phyloP scores from a whole-genome alignment of 2,797 vertebrate species.

The Bufotes viridis region DNA sequence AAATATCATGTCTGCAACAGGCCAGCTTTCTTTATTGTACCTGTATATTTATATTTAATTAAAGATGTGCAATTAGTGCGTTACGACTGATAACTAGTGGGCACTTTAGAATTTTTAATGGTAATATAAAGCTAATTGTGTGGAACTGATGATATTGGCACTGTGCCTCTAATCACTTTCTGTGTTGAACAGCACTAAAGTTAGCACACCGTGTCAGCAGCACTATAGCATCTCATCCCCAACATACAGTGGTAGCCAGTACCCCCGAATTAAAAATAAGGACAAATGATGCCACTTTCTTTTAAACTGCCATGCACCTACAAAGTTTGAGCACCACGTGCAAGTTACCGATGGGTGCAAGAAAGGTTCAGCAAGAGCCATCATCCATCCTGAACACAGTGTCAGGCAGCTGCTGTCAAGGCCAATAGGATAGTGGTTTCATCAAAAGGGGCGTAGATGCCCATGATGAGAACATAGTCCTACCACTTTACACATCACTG shows the following conservation, averaged over 20 bases:
- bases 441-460: too few relatives aligned
- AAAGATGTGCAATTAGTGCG: background rate
- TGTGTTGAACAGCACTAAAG: background rate
- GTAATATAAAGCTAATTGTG: background rate
- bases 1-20: background rate
- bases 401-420: too few relatives aligned
- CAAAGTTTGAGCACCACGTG: too few relatives aligned
- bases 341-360: too few relatives aligned
- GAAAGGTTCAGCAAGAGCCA: too few relatives aligned
- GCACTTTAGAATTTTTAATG: background rate
- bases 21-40: background rate
- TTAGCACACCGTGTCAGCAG: background rate
- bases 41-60: background rate
- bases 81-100: background rate
- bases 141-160: slow-evolving; percentile 10
- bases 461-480: too few relatives aligned
- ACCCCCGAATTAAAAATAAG: background rate
- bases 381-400: too few relatives aligned
- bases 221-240: background rate
- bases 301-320: too few relatives aligned
- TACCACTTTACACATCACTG: too few relatives aligned
- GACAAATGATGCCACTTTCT: background rate
- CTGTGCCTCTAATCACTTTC: background rate
- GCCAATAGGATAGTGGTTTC: too few relatives aligned
- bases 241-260: background rate